Evolutionary conservation across 1,140 invertebrate genomes (phyloP), one percentile per base, ranked within the genome.

Genomic region (Fopius arisanus): DNA sequence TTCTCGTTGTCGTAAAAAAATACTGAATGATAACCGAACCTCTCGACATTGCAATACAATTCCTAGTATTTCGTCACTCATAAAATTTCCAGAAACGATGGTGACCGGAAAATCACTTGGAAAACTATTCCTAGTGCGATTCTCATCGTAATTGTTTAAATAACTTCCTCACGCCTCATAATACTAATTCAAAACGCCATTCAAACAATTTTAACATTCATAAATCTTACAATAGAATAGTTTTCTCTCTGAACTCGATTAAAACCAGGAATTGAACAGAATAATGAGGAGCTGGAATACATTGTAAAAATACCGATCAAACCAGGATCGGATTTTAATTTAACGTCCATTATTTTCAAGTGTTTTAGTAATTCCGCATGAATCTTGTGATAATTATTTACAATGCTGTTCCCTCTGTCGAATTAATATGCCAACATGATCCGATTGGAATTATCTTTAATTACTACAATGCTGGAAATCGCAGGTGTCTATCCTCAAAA

Each of bases 281-380:
- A 14, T 12, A 48, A 48, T 48, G 14, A 14, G 43, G 43, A 48
- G 43, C 16, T 48, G 43, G 43, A 48, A 48, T 48, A 48, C 43
- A 48, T 48, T 48, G 43, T 48, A 48, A 48, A 48, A 48, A 48
- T 48, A 48, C 43, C 43, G 43, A 48, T 48, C 43, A 48, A 48
- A 14, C 43, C 43, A 48, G 43, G 43, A 48, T 48, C 43, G 43
- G 43, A 48, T 48, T 19, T 2, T 5, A 48, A 48, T 16, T n/a
- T 48, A 48, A 48, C 16, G n/a, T 48, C 5, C 43, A 19, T 48
- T 48, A 48, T 48, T 19, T 19, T 48, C n/a, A 19, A 14, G n/a
- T 48, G 7, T 48, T 48, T 48, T 48, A n/a, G 14, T 48, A 7
- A 48, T 48, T 48, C 16, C 43, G 7, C 9, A 48, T 48, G 16